A percentile compares a stretch with the other conserved stretches of the same genome.
Evolutionary conservation across 2,797 vertebrate species (phyloP).

Genomic region (Dendrocincla tyrannina): DNA sequence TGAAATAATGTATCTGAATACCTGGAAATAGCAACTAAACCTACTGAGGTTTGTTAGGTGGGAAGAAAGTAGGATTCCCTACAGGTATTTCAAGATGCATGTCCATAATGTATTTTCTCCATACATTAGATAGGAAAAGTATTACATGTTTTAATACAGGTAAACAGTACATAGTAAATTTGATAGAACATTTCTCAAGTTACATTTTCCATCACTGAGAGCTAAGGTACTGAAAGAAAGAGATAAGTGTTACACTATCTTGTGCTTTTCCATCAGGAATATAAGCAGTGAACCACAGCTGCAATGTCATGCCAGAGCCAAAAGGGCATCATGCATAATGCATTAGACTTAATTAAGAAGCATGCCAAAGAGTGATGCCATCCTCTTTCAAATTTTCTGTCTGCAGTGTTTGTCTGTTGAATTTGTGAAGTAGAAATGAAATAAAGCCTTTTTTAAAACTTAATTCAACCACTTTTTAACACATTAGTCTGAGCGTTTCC

Average conservation of each 20-base stretch:
- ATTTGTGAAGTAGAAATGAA: background rate
- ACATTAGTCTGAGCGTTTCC: background rate
- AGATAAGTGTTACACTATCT: background rate
- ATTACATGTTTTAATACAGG: background rate
- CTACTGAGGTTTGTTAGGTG: background rate
- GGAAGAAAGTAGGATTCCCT: background rate
- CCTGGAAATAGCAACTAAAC: background rate
- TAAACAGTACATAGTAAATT: background rate
- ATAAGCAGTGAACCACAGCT: background rate
- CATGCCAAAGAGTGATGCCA: conserved; percentile 15
- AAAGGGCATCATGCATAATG: conserved; percentile 38
- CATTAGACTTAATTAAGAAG: conserved; percentile 12
- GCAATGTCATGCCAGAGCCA: conserved; percentile 21
- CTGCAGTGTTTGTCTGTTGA: background rate
- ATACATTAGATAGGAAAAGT: background rate
- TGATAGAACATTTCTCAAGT: background rate
- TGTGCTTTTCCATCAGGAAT: background rate
- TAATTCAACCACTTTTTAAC: background rate
- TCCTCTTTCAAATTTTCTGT: background rate
- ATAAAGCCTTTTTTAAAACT: background rate
- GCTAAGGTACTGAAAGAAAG: background rate
- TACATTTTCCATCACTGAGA: background rate
- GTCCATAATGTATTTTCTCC: background rate
- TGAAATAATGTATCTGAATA: background rate
- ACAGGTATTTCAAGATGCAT: background rate